A percentile compares a stretch with the other conserved stretches of the same genome.
These are phyloP conservation scores for Siniperca scherzeri DNA, from an alignment of 2,797 vertebrate genomes.

Conservation along the genomic window DNA sequence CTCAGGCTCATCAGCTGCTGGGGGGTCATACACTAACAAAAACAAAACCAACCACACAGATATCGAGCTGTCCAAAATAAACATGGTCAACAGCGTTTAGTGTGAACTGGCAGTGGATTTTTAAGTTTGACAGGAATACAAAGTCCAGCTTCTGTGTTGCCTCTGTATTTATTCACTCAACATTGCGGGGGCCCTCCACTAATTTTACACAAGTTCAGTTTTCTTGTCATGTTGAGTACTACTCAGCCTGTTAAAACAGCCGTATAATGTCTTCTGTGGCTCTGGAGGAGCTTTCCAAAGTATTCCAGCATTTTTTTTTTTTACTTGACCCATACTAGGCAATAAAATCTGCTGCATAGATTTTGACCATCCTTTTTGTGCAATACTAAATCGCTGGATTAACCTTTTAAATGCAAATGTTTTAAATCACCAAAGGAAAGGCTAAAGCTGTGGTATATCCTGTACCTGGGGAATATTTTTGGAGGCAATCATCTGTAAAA, in stretches of 20 bases:
- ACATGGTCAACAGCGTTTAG: background rate
- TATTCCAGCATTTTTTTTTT: background rate
- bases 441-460: slow-evolving; percentile 22
- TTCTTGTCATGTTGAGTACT: background rate
- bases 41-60: slow-evolving; percentile 36
- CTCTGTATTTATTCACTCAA: slow-evolving; percentile 2
- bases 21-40: slow-evolving; percentile 90
- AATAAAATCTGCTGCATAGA: background rate
- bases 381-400: background rate
- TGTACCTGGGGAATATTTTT: slow-evolving; percentile 94
- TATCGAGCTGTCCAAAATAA: slow-evolving; percentile 17
- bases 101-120: slow-evolving; percentile 3
- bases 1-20: slow-evolving; percentile 94
- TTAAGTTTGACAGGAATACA: slow-evolving; percentile 10
- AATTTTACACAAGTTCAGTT: background rate
- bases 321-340: too few species aligned
- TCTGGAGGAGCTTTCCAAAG: background rate
- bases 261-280: background rate
- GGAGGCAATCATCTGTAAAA: slow-evolving; percentile 93
- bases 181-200: background rate
- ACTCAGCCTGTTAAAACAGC: too few species aligned
- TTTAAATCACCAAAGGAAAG: background rate
- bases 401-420: background rate
- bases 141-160: background rate
- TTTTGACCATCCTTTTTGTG: background rate